These are phyloP conservation scores for Fukomys damarensis DNA, from an alignment of 2,113 vertebrate species.

Conservation along the genomic window DNA sequence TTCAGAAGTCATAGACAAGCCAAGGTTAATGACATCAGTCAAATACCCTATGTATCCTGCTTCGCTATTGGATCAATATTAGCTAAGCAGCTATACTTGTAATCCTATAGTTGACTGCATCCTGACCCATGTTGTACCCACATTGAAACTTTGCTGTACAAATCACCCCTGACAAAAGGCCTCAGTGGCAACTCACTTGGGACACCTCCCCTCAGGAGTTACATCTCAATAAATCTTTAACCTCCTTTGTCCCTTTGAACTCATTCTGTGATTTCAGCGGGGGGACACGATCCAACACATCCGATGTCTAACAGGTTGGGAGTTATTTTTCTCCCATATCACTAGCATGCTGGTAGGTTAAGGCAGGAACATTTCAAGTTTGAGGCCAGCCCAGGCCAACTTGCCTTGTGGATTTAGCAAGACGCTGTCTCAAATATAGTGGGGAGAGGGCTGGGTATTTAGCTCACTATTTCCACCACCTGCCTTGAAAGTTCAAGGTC, in stretches of 20 bases:
- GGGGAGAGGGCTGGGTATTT: too few relatives aligned
- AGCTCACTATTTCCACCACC: too few relatives aligned
- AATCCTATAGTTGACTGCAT: background rate
- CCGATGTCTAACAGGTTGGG: background rate
- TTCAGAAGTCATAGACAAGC: background rate
- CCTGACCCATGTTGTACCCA: background rate
- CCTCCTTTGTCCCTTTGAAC: background rate
- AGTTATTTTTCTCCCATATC: background rate
- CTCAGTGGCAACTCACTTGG: background rate
- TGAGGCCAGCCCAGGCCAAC: background rate
- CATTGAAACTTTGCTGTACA: background rate
- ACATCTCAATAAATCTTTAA: background rate
- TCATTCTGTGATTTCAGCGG: background rate
- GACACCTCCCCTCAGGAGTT: background rate
- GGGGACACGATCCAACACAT: background rate
- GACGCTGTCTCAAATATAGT: background rate
- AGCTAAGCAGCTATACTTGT: background rate
- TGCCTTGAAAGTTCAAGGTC: too few relatives aligned
- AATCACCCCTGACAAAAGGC: background rate
- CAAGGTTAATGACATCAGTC: background rate
- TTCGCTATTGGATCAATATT: background rate
- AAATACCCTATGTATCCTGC: too few relatives aligned
- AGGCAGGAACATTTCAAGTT: background rate
- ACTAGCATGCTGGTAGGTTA: background rate
- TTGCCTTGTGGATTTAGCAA: background rate